Evolutionary conservation across 2,797 vertebrate genomes (phyloP).

Genomic region (Pachyuromys duprasi): DNA sequence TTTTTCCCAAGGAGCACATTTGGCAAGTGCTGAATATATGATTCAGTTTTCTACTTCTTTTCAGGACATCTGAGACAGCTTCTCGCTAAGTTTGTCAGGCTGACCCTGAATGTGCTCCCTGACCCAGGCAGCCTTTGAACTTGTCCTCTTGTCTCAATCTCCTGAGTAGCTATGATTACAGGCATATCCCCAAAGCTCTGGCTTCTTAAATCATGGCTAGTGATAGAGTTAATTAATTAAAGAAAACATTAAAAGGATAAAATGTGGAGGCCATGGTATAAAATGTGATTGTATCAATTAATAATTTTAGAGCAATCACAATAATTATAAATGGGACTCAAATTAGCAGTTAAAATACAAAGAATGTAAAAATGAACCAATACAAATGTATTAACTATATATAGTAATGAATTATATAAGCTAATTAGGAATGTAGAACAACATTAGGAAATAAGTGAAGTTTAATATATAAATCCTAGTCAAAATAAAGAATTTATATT

Average conservation of each 20-base stretch:
- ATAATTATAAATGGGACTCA: constrained; percentile 9
- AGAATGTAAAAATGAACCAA: constrained; percentile 11
- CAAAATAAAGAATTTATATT: background rate
- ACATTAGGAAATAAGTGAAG: background rate
- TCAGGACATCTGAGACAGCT: background rate
- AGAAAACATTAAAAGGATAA: background rate
- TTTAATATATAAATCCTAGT: background rate
- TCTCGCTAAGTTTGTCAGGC: background rate
- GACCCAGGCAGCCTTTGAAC: background rate
- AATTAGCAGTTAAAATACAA: background rate
- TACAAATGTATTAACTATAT: background rate
- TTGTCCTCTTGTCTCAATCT: background rate
- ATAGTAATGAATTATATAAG: background rate
- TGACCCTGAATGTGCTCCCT: background rate
- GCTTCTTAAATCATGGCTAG: background rate
- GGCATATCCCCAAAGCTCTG: no score
- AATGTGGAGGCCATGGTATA: background rate
- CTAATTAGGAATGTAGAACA: background rate
- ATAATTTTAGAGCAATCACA: background rate
- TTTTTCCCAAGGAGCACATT: background rate
- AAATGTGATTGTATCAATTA: background rate
- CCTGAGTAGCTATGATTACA: background rate
- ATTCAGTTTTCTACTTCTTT: background rate
- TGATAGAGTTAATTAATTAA: background rate
- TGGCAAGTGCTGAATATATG: background rate